Conservation (phyloP, 2,113 vertebrate species). For the Archilochus colubris region DNA sequence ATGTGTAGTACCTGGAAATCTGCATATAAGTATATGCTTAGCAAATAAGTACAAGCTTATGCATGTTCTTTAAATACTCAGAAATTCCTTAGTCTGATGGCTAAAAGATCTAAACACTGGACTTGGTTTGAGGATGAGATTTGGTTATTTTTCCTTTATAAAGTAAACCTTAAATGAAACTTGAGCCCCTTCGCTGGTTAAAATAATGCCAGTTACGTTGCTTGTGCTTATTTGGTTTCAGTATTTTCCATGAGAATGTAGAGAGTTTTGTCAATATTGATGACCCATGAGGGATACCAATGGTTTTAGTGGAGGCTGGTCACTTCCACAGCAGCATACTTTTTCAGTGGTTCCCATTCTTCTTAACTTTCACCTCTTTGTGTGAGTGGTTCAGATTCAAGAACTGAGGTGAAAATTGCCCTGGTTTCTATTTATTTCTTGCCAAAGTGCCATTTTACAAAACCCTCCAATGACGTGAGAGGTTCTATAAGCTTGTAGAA, state of each 20-base stretch:
- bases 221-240: not conserved
- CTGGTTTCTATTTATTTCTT: not conserved
- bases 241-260: conserved; percentile 56
- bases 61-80: not conserved
- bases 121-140: not conserved
- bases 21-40: not conserved
- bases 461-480: not conserved
- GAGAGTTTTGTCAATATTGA: conserved; percentile 55
- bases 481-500: not conserved
- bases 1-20: not conserved
- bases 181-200: conserved; percentile 34
- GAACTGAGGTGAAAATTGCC: not conserved
- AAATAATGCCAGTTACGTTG: conserved; percentile 55
- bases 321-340: conserved; percentile 13
- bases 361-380: conserved; percentile 23
- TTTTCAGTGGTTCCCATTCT: conserved; percentile 21
- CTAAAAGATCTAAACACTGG: not conserved
- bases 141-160: not conserved
- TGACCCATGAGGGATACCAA: not conserved
- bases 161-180: conserved; percentile 24
- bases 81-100: not conserved
- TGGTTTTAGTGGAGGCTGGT: conserved; percentile 2
- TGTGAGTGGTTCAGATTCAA: not conserved
- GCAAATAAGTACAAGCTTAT: not conserved
- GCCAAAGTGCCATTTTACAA: not conserved